Evolutionary conservation across 2,797 vertebrate species (phyloP).

Genomic region (Clarias pachynema): DNA sequence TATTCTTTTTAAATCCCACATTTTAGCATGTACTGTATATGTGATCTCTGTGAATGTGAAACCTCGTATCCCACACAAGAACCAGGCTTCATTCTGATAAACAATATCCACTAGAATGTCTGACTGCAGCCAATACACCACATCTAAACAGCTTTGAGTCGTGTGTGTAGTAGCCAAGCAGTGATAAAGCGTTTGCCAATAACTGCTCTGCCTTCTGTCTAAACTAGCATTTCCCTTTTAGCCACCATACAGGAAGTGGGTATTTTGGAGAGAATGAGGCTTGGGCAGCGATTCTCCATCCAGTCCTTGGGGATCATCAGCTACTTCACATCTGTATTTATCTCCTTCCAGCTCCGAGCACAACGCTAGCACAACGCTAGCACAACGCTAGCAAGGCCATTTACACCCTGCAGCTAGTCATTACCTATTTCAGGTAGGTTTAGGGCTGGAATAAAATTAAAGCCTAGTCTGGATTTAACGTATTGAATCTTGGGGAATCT

Average conservation of each 20-base stretch:
- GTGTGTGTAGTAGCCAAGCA: neutral
- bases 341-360: neutral
- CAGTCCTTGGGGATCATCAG: neutral
- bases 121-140: neutral
- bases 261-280: slow-evolving; percentile 33
- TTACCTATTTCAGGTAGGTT: slow-evolving; percentile 25
- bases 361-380: too few species aligned
- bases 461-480: neutral
- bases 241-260: slow-evolving; percentile 51
- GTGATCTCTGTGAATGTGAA: neutral
- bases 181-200: neutral
- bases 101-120: neutral
- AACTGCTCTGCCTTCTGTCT: slow-evolving; percentile 40
- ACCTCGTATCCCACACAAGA: too few species aligned
- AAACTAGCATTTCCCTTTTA: slow-evolving; percentile 33
- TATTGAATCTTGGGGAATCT: neutral
- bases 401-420: neutral
- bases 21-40: too few species aligned
- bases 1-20: too few species aligned
- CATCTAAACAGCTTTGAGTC: neutral
- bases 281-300: neutral
- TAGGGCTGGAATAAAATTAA: neutral
- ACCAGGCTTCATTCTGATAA: neutral
- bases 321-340: slow-evolving; percentile 4
- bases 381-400: neutral